phyloP scores from a whole-genome alignment of 2,888 invertebrate species.

The Junonia oenone region DNA sequence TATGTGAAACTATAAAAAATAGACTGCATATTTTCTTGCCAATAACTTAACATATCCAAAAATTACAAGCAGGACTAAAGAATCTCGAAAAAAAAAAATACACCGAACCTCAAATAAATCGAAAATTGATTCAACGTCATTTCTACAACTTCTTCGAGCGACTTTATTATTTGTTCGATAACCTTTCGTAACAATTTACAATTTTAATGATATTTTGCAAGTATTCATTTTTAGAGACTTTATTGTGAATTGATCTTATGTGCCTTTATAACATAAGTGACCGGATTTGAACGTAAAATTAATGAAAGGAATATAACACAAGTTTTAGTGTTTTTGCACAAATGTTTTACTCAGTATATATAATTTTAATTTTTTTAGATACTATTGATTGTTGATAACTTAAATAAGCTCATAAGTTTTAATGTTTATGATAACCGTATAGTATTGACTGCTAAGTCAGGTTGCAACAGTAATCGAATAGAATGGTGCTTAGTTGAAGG shows the following conservation, averaged over 20 bases:
- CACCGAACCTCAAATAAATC: not conserved
- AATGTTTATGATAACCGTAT: slow-evolving; percentile 58
- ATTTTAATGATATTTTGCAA: slow-evolving; percentile 20
- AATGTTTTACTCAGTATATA: slow-evolving; percentile 62
- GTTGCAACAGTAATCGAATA: slow-evolving; percentile 73
- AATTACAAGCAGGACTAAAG: not conserved
- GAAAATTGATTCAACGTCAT: not conserved
- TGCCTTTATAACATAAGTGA: slow-evolving; percentile 70
- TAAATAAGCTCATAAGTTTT: slow-evolving; percentile 65
- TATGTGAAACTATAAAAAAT: not conserved
- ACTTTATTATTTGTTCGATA: slow-evolving; percentile 9
- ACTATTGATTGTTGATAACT: slow-evolving; percentile 42
- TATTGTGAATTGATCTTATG: slow-evolving; percentile 72
- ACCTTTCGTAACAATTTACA: slow-evolving; percentile 16
- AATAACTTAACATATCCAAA: not conserved
- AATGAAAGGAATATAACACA: slow-evolving; percentile 18
- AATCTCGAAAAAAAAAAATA: not conserved
- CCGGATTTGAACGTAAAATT: slow-evolving; percentile 61
- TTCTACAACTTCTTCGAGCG: slow-evolving; percentile 6
- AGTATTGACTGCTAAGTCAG: slow-evolving; percentile 74
- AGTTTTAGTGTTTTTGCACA: slow-evolving; percentile 63
- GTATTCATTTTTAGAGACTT: slow-evolving; percentile 39
- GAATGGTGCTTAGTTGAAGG: slow-evolving; percentile 75
- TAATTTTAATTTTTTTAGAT: slow-evolving; percentile 52
- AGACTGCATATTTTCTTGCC: not conserved